phyloP scores from a whole-genome alignment of 2,797 vertebrate genomes.

The Protonibea diacanthus region DNA sequence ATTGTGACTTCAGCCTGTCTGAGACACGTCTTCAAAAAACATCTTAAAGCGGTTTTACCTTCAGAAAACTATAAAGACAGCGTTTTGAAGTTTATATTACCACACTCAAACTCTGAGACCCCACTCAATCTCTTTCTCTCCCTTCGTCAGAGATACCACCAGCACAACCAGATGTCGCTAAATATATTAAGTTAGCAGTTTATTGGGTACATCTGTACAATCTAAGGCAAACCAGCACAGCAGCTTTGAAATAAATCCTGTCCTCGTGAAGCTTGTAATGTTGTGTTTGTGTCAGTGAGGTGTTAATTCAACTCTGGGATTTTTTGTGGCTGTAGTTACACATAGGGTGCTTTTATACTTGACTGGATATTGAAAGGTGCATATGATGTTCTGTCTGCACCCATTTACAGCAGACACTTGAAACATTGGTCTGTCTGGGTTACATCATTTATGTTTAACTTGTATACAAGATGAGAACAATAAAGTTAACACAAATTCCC shows the following conservation, averaged over 20 bases:
- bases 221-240: constrained; percentile 6
- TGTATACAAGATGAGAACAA: constrained; percentile 7
- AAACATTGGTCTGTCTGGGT: background rate
- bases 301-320: background rate
- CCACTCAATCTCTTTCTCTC: background rate
- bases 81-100: constrained; percentile 3
- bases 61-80: constrained; percentile 29
- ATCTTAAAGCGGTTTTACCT: constrained; percentile 11
- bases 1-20: constrained; percentile 15
- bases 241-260: background rate
- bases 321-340: background rate
- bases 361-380: background rate
- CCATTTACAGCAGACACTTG: background rate
- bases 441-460: constrained; percentile 9
- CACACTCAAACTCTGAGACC: constrained; percentile 18
- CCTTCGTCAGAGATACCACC: constrained; percentile 9
- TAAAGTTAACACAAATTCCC: constrained; percentile 20
- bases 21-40: constrained; percentile 22
- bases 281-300: constrained; percentile 5
- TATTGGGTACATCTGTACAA: constrained; percentile 11
- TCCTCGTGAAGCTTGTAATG: background rate
- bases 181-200: constrained; percentile 2
- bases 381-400: constrained; percentile 12
- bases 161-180: constrained; percentile 25
- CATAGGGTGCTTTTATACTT: background rate